Evolutionary conservation across 2,888 invertebrate genomes (phyloP).

Genomic region (Cyclophora albipunctata): DNA sequence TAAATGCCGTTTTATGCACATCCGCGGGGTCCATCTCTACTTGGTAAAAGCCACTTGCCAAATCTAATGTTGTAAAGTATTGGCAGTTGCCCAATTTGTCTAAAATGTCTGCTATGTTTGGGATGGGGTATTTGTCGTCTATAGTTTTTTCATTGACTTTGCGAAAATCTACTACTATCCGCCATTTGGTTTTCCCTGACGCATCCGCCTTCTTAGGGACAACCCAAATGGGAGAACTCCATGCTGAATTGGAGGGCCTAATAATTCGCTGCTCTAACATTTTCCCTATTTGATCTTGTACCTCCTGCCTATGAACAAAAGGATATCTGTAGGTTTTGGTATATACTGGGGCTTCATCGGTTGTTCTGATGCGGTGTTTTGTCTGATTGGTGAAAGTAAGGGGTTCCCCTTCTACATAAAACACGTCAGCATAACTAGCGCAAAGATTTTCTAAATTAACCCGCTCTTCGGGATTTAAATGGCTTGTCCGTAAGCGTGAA

Average conservation of each 20-base stretch:
- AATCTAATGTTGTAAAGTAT: no score
- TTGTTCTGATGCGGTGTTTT: slow-evolving; percentile 6
- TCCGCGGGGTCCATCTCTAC: background rate
- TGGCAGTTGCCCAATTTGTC: no score
- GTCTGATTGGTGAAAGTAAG: background rate
- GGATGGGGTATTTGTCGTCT: background rate
- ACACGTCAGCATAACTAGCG: slow-evolving; percentile 11
- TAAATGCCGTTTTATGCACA: slow-evolving; percentile 2
- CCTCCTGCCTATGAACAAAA: background rate
- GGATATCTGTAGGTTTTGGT: slow-evolving; percentile 11
- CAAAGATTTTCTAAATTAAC: slow-evolving; percentile 17
- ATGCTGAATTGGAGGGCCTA: slow-evolving; percentile 2
- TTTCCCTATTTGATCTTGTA: no score
- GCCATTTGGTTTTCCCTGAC: slow-evolving; percentile 9
- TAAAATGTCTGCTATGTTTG: background rate
- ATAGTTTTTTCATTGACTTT: background rate
- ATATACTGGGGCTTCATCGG: slow-evolving; percentile 7
- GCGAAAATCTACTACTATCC: background rate
- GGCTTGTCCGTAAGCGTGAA: slow-evolving; percentile 24
- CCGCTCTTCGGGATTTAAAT: slow-evolving; percentile 25
- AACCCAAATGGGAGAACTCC: background rate
- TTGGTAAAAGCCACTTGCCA: no score
- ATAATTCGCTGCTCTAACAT: no score
- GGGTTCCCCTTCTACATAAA: slow-evolving; percentile 15
- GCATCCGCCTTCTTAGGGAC: background rate